Evolutionary conservation across 2,113 vertebrate species (phyloP).

Genomic region (Trichechus manatus): DNA sequence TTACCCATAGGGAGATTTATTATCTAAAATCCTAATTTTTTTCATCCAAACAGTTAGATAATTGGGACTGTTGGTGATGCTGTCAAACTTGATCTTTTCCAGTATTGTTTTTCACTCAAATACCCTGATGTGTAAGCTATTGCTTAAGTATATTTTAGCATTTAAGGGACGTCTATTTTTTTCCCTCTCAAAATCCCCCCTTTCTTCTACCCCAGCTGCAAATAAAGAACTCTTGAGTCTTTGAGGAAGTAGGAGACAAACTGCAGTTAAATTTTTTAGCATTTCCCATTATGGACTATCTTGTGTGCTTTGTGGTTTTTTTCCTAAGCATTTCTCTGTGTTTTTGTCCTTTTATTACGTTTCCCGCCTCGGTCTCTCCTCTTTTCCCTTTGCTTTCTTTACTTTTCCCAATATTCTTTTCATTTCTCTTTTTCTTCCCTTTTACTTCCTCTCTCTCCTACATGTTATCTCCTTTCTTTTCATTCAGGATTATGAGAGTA

Average conservation of each 20-base stretch:
- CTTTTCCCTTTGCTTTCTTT: not conserved
- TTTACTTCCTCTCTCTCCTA: slow-evolving; percentile 82
- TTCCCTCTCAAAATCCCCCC: not conserved
- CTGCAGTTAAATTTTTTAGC: not conserved
- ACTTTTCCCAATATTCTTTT: not conserved
- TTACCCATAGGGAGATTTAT: not conserved
- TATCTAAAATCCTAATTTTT: not conserved
- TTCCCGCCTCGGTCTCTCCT: not conserved
- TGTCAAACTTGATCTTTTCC: slow-evolving; percentile 5
- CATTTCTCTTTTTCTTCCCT: not conserved
- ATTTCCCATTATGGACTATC: not conserved
- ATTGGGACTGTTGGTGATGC: not conserved
- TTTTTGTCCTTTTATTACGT: not conserved
- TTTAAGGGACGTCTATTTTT: not conserved
- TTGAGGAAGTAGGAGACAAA: not conserved
- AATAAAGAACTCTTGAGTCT: not conserved
- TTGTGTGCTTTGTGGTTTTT: not conserved
- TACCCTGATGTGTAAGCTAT: not conserved
- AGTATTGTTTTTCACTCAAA: slow-evolving; percentile 32
- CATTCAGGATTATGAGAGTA: slow-evolving; percentile 97
- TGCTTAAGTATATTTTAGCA: not conserved
- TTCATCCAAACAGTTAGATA: not conserved
- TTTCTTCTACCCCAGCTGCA: not conserved
- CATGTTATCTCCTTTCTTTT: slow-evolving; percentile 87
- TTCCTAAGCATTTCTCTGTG: not conserved